Conservation (phyloP, 1,140 invertebrate genomes). For the Tachypleus tridentatus region DNA sequence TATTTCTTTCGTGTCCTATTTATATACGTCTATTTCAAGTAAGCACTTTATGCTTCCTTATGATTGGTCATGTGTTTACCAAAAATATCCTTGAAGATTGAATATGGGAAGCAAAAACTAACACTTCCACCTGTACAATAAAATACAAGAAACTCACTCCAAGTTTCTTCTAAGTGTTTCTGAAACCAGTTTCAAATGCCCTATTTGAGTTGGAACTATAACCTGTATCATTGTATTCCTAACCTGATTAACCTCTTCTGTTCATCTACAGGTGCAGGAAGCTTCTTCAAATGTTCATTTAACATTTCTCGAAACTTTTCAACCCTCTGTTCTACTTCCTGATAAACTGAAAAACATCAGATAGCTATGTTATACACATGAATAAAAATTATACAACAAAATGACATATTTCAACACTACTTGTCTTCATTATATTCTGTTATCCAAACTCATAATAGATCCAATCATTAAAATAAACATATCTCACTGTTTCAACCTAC, state of each 20-base stretch:
- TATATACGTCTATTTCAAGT: no score
- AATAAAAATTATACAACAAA: slow-evolving; percentile 9
- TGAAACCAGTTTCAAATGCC: no score
- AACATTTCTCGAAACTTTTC: slow-evolving; percentile 64
- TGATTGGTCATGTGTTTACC: no score
- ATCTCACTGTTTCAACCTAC: slow-evolving; percentile 23
- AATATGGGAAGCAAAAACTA: no score
- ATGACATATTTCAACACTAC: slow-evolving; percentile 1
- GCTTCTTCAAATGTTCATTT: slow-evolving; percentile 64
- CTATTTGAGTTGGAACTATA: not conserved
- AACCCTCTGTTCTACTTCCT: slow-evolving; percentile 82
- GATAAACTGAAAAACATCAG: slow-evolving; percentile 46
- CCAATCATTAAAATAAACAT: slow-evolving; percentile 1
- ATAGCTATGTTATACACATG: slow-evolving; percentile 4
- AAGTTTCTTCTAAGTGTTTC: no score
- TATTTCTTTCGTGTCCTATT: no score
- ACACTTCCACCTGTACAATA: no score
- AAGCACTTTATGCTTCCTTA: no score
- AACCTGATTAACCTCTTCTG: slow-evolving; percentile 84
- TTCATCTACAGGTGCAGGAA: slow-evolving; percentile 78
- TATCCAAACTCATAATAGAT: no score
- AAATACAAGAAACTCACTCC: no score
- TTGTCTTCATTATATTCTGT: slow-evolving; percentile 15
- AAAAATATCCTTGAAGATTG: no score
- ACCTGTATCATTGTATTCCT: slow-evolving; percentile 9